These are phyloP conservation scores for Entomobrya multifasciata DNA, from an alignment of 2,888 invertebrate genomes.

Conservation along the genomic window DNA sequence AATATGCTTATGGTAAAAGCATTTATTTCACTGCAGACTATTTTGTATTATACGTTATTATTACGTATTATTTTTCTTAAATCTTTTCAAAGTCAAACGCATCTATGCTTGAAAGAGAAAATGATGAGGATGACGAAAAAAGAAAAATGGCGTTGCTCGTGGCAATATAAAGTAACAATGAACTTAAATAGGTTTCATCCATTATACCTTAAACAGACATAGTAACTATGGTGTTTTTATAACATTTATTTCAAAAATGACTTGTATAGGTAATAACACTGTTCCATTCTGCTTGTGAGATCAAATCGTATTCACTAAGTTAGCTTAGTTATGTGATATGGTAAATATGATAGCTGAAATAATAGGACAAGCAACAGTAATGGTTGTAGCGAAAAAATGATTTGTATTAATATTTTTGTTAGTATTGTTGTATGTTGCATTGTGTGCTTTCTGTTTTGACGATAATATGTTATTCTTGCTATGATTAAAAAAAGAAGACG, in stretches of 20 bases:
- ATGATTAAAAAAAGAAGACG: background rate
- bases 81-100: too few relatives aligned
- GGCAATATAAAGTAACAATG: slow-evolving; percentile 54
- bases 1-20: too few relatives aligned
- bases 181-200: slow-evolving; percentile 13
- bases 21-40: too few relatives aligned
- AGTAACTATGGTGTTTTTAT: too few relatives aligned
- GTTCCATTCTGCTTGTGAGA: background rate
- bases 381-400: slow-evolving; percentile 61
- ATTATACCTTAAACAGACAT: background rate
- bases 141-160: slow-evolving; percentile 25
- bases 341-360: slow-evolving; percentile 47
- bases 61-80: too few relatives aligned
- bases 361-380: slow-evolving; percentile 74
- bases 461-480: too few relatives aligned
- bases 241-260: background rate
- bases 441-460: slow-evolving; percentile 9
- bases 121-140: background rate
- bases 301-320: background rate
- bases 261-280: background rate
- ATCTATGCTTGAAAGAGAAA: slow-evolving; percentile 30
- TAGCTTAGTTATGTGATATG: background rate
- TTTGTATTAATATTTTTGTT: slow-evolving; percentile 19
- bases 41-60: too few relatives aligned
- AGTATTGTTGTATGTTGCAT: background rate